Conservation (phyloP, 2,113 vertebrate species). For the Ardeotis arabs region DNA sequence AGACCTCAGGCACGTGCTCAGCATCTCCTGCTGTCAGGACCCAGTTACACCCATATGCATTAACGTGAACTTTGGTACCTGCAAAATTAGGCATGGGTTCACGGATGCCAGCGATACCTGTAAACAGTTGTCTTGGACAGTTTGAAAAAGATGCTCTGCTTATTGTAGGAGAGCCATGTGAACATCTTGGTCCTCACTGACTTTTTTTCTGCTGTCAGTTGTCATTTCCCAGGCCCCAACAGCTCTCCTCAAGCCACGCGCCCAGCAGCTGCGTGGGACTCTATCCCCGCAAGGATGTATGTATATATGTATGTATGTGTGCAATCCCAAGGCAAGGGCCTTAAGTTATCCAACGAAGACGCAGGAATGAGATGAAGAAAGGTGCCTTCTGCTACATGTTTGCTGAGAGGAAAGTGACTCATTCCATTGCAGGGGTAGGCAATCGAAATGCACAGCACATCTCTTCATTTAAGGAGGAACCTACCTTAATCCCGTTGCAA, state of each 20-base stretch:
- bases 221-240: background rate
- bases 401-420: slow-evolving; percentile 7
- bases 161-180: background rate
- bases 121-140: background rate
- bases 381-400: slow-evolving; percentile 50
- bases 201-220: background rate
- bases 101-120: background rate
- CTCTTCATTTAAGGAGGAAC: slow-evolving; percentile 10
- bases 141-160: fast-evolving
- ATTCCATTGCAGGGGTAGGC: background rate
- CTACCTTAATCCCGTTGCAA: background rate
- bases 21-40: background rate
- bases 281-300: background rate
- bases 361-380: slow-evolving; percentile 38
- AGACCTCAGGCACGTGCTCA: background rate
- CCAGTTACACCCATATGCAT: background rate
- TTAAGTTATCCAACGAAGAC: background rate
- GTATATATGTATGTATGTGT: background rate
- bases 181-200: background rate
- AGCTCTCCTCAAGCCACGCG: background rate
- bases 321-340: slow-evolving; percentile 15
- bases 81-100: background rate
- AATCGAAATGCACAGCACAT: background rate
- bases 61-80: background rate
- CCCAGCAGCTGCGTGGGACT: background rate